Conservation (phyloP, 2,888 invertebrate species). For the Biston betularia region DNA sequence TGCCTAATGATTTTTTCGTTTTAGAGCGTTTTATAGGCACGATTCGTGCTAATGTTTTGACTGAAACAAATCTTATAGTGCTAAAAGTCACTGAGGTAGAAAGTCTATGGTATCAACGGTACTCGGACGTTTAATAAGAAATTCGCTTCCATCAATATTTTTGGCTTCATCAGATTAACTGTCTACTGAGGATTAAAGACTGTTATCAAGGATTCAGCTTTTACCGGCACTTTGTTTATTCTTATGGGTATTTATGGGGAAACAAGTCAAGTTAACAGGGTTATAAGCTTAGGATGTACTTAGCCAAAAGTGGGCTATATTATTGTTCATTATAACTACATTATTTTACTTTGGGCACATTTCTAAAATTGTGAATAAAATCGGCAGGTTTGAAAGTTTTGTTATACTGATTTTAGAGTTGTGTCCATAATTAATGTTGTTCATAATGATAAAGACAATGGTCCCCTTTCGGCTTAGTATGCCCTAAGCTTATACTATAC, state of each 20-base stretch:
- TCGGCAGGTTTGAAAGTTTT: too few species aligned
- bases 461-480: too few species aligned
- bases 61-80: background rate
- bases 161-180: conserved; percentile 71
- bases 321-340: too few species aligned
- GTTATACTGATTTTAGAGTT: too few species aligned
- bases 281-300: too few species aligned
- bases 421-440: too few species aligned
- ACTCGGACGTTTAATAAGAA: conserved; percentile 68
- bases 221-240: conserved; percentile 23
- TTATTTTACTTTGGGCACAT: too few species aligned
- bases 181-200: conserved; percentile 34
- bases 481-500: too few species aligned
- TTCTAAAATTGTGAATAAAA: too few species aligned
- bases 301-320: too few species aligned
- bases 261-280: background rate
- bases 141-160: conserved; percentile 67
- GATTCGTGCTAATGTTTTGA: background rate
- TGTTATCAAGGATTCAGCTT: conserved; percentile 19
- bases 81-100: background rate
- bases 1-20: background rate
- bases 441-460: too few species aligned
- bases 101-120: conserved; percentile 59
- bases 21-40: background rate
- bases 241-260: background rate